Conservation (phyloP, 2,113 vertebrate species). For the Myocastor coypus region DNA sequence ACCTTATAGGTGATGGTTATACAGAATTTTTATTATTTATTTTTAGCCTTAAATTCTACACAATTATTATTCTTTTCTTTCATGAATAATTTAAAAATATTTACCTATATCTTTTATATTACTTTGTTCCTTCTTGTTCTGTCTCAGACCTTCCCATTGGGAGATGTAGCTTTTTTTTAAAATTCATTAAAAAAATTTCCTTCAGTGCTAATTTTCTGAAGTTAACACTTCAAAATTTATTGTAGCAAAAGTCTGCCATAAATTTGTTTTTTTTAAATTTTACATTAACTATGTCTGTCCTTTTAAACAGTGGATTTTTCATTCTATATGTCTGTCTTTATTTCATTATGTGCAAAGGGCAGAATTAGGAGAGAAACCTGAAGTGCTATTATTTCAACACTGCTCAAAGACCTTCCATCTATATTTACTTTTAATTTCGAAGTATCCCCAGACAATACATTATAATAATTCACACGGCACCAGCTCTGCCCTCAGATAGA, state of each 20-base stretch:
- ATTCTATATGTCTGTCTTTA: background rate
- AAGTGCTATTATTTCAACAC: background rate
- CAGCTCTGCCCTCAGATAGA: background rate
- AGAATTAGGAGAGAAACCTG: background rate
- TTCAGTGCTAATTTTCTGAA: constrained; percentile 3
- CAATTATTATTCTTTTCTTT: background rate
- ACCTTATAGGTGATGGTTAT: background rate
- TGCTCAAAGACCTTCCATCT: background rate
- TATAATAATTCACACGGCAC: constrained; percentile 21
- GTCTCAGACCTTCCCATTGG: background rate
- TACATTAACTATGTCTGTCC: background rate
- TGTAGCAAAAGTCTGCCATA: background rate
- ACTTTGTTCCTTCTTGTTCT: background rate
- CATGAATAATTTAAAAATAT: background rate
- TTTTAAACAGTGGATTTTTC: background rate
- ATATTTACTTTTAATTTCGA: constrained; percentile 17
- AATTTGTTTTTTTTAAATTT: background rate
- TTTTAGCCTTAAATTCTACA: background rate
- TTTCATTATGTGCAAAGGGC: background rate
- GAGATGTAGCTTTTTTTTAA: background rate
- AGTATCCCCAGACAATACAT: background rate
- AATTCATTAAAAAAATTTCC: constrained; percentile 22
- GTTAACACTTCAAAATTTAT: background rate
- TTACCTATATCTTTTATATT: background rate
- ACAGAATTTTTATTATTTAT: background rate